Evolutionary conservation across 2,113 vertebrate genomes (phyloP), one percentile per base, ranked within the genome.

Genomic region (Aplodontia rufa): DNA sequence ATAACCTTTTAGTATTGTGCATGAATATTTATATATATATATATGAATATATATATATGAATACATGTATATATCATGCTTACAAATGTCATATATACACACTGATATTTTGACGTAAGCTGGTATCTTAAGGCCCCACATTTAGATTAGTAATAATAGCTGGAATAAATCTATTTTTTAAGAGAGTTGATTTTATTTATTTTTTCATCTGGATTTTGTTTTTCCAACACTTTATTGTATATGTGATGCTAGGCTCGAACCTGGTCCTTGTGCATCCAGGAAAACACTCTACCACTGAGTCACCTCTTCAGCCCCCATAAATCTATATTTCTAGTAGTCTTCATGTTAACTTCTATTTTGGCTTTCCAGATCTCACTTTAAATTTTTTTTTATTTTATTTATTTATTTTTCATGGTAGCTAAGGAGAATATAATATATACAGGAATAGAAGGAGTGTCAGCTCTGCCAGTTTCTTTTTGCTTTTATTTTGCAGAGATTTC

Each of bases 321-420:
- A 60, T 79, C 14, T 92, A 3, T 87, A 80, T 88, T 95, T 90
- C 71, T 95, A 35, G 28, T 55, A 83, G 76, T 84, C 22, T 47
- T 55, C 22, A 49, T 87, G 35, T 76, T 91, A 72, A 69, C 68
- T 74, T 92, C 64, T 92, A 45, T 76, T 83, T 90, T 30, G 12
- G 26, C 55, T 68, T 93, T 74, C 49, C 42, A 95, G 79, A 78
- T 90, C 7, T 45, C 30, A 32, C 30, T 58, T 42, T 45, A 40
- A n/a, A n/a, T n/a, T n/a, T n/a, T n/a, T n/a, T n/a, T n/a, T n/a
- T n/a, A n/a, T n/a, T n/a, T n/a, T n/a, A n/a, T n/a, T n/a, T n/a
- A n/a, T n/a, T n/a, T n/a, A n/a, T n/a, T n/a, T n/a, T n/a, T n/a
- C n/a, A 60, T 37, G 20, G 28, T 84, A 72, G 30, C 24, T 85